Evolutionary conservation across 2,888 invertebrate species (phyloP).

Genomic region (Philaethria dido): DNA sequence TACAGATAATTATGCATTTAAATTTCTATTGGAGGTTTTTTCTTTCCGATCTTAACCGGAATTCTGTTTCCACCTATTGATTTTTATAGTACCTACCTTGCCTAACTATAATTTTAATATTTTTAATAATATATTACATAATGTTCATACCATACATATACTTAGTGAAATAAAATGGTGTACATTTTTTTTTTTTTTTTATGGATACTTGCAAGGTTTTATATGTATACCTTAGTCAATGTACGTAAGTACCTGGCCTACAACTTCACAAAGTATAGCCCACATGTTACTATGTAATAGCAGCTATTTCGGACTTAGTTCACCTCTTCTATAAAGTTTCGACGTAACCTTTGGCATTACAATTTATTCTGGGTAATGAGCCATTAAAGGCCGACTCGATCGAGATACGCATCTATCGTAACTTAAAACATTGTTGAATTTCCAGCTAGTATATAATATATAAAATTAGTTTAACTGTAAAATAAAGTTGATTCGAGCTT

Average conservation of each 20-base stretch:
- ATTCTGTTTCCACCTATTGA: too few species aligned
- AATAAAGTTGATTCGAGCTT: conserved; percentile 2
- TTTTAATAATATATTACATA: too few species aligned
- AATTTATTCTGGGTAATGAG: conserved; percentile 37
- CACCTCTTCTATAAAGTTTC: conserved; percentile 22
- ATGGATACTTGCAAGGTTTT: too few species aligned
- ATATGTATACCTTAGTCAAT: too few species aligned
- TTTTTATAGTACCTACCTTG: too few species aligned
- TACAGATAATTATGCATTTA: too few species aligned
- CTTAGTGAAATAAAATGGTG: too few species aligned
- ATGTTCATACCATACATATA: too few species aligned
- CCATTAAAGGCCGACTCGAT: conserved; percentile 32
- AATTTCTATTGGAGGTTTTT: too few species aligned
- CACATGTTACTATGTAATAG: not conserved
- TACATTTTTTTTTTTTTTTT: too few species aligned
- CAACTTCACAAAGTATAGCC: conserved; percentile 9
- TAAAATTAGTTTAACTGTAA: not conserved
- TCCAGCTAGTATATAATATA: conserved; percentile 10
- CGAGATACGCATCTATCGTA: conserved; percentile 34
- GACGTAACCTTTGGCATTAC: conserved; percentile 35
- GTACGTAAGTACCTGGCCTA: not conserved
- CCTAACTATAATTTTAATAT: too few species aligned
- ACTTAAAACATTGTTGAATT: conserved; percentile 14
- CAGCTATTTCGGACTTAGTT: conserved; percentile 18
- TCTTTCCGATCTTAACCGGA: too few species aligned